Evolutionary conservation across 2,113 vertebrate species (phyloP).

Genomic region (Mesocricetus auratus): DNA sequence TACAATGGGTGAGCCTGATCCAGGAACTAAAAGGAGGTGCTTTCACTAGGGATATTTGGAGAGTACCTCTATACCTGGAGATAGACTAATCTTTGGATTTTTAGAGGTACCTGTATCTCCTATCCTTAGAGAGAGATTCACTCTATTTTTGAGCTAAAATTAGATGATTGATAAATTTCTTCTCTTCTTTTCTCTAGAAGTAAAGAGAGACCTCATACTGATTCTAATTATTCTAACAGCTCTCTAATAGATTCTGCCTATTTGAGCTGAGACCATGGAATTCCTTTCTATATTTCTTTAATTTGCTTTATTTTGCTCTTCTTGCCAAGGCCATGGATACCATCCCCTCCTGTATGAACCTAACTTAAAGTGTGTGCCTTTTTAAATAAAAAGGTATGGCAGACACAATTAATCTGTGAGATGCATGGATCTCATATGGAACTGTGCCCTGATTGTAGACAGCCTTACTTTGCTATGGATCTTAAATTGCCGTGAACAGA

Average conservation of each 20-base stretch:
- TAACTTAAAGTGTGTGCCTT: neutral
- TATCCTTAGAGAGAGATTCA: neutral
- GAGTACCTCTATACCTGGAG: neutral
- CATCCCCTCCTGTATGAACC: neutral
- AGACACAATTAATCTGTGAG: neutral
- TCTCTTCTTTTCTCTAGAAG: neutral
- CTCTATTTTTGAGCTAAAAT: neutral
- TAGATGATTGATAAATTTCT: neutral
- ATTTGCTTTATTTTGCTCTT: neutral
- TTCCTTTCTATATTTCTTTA: neutral
- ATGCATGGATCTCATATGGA: neutral
- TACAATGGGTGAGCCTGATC: neutral
- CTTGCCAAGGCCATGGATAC: too few relatives aligned
- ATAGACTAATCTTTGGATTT: neutral
- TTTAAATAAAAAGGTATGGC: neutral
- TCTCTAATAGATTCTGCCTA: neutral
- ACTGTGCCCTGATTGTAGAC: neutral
- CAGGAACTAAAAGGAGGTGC: neutral
- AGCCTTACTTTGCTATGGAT: neutral
- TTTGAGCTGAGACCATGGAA: neutral
- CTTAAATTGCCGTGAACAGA: neutral
- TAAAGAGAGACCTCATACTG: neutral
- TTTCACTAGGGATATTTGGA: neutral
- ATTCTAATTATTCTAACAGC: neutral
- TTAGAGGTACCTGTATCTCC: neutral